Base-by-base conservation (phyloP, 2,113 vertebrate genomes). In the Orcinus orca region DNA sequence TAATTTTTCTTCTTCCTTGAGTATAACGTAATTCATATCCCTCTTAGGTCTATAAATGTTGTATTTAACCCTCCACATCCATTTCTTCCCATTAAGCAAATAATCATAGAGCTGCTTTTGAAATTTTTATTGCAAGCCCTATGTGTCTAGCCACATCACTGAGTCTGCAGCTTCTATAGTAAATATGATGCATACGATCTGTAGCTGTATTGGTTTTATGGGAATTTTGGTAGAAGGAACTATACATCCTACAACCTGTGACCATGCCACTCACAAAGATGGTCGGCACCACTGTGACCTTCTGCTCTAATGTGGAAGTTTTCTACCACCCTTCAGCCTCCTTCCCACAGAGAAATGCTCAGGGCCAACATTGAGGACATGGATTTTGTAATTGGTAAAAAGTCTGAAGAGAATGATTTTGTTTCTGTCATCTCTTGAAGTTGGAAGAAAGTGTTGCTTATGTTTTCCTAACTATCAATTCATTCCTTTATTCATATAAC, bases 101-200 rank as follows among this genome's bases (percentile, higher is more conserved):
- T 41, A 20, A 23, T 29, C 8, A 33, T 50, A 80, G 21, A 71
- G 8, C 2, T 1, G 9, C 14, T 33, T 17, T 29, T 62, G 23
- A 58, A n/a, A 12, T 31, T 41, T 47, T 31, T 60, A 11, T 31
- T 25, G 25, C 50, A 4, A 44, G 13, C 87, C 17, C 38, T 21
- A 15, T 12, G 2, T 73, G 8, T 21, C 10, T 26, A 53, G 29
- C 13, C 21, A 4, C 9, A 18, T 18, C 70, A 3, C 8, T 10
- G n/a, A 60, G 10, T 17, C 68, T 58, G 36, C 17, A 63, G 29
- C 58, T 44, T 74, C 58, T 29, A 1, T 2, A 13, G 2, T 82
- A 17, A 79, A 58, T 21, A 41, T 11, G 58, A 44, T 21, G 11
- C 11, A 1, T 5, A 15, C 5, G 0, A 2, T 20, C 33, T 12